Base-by-base conservation (phyloP, 2,888 invertebrate genomes). In the Cloeon dipterum region DNA sequence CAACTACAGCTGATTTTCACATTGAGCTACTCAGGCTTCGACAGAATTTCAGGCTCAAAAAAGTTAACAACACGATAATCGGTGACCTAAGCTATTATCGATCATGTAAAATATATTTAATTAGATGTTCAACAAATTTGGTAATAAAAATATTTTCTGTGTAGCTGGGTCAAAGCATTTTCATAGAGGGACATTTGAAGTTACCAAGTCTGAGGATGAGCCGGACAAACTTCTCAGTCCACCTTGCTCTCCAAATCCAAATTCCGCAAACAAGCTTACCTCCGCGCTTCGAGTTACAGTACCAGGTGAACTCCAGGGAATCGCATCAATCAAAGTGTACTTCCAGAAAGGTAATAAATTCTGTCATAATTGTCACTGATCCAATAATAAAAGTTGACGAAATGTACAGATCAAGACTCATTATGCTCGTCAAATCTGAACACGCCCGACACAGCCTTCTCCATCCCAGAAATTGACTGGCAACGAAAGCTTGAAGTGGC, bases 81-180 rank as follows among this genome's bases (percentile, higher is more conserved):
- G 94, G 94, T 0, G 94, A 94, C 58, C 66, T 94, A 5, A 93
- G 93, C 54, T n/a, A n/a, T n/a, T 94, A 93, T 52, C 68, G 88
- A 42, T 89, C 91, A 47, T 66, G 67, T 66, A 45, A 40, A 20
- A 21, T n/a, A n/a, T n/a, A n/a, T n/a, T n/a, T n/a, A n/a, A n/a
- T n/a, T n/a, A 26, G 41, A 39, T 32, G n/a, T n/a, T n/a, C n/a
- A 35, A 17, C 36, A n/a, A n/a, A 23, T 21, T 20, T 11, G 11
- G 4, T 16, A n/a, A 32, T 11, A 11, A n/a, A n/a, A n/a, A n/a
- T n/a, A 40, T 17, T 29, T 21, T 3, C 17, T 37, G 42, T 44
- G 2, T 37, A 50, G 91, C 91, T 42, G 93, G 93, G 2, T 93
- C 91, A 0, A 82, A 89, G 52, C 93, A 82, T 53, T 75, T 75